Evolutionary conservation across 2,797 vertebrate species (phyloP).

Genomic region (Yasuhikotakia modesta): DNA sequence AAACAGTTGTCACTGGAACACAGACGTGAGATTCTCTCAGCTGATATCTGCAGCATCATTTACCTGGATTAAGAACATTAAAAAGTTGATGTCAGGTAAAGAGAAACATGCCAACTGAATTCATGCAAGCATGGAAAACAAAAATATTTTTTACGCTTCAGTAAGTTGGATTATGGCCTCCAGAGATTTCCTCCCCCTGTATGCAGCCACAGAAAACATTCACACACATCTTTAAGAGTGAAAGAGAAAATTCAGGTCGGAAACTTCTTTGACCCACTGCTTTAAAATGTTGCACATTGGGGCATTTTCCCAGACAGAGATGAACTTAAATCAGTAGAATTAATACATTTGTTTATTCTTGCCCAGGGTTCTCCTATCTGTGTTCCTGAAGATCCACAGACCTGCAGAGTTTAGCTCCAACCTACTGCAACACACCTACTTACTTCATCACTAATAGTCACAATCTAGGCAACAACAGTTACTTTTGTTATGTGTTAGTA

Average conservation of each 20-base stretch:
- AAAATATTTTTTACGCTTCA: slow-evolving; percentile 64
- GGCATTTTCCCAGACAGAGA: too few species aligned
- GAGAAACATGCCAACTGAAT: not conserved
- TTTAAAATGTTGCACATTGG: too few species aligned
- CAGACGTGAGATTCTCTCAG: slow-evolving; percentile 78
- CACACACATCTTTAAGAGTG: slow-evolving; percentile 63
- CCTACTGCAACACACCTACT: too few species aligned
- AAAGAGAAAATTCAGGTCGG: not conserved
- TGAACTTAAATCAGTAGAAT: too few species aligned
- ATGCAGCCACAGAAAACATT: slow-evolving; percentile 44
- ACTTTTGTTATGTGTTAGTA: too few species aligned
- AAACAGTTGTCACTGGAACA: slow-evolving; percentile 79
- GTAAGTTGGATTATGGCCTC: slow-evolving; percentile 69
- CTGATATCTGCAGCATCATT: slow-evolving; percentile 79
- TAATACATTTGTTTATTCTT: too few species aligned
- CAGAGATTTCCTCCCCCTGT: slow-evolving; percentile 22
- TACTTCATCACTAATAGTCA: too few species aligned
- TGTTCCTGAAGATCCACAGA: too few species aligned
- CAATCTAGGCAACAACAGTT: too few species aligned
- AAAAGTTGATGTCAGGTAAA: not conserved
- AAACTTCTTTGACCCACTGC: too few species aligned
- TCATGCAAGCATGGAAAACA: not conserved
- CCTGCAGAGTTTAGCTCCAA: too few species aligned
- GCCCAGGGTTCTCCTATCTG: too few species aligned
- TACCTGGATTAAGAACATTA: slow-evolving; percentile 52